Base-by-base conservation (phyloP, 2,888 invertebrate species). In the Lampropteryx suffumata region DNA sequence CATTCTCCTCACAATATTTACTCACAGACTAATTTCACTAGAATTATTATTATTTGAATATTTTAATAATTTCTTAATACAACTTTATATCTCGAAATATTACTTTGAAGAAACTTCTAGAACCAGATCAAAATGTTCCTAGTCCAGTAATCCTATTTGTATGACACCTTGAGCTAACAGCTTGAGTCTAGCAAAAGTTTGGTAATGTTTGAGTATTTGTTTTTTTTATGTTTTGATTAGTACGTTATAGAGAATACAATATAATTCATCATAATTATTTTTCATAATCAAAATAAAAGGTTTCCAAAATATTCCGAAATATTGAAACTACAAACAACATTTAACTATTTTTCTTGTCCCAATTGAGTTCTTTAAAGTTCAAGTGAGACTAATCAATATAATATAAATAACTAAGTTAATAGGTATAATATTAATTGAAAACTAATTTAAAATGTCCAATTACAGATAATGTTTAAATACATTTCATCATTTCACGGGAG, bases 11-110 rank as follows among this genome's bases (percentile, higher is more conserved):
- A 85, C 64, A 79, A 46, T 54, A 57, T 65, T 82, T 84, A 88
- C 79, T 86, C 86, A 82, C 83, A 76, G 81, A 71, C 89, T 89
- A 88, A 82, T 44, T 83, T 85, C 72, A 75, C 89, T 89, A 89
- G 80, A 84, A 79, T 84, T 82, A 61, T 61, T 61, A 61, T 62
- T 62, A 85, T 85, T 87, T 82, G 86, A 86, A 84, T 83, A 81
- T 78, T 84, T 82, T 78, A 82, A 80, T 84, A 82, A 82, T 84
- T 82, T 84, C 79, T 79, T 83, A 84, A 79, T 52, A 83, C 76
- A 82, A 82, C 73, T 83, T 82, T 80, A 84, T 73, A 77, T 67
- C 71, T 67, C 71, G 78, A 83, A 84, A 82, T 73, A 69, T 69
- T 80, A 77, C 79, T 80, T 77, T 82, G 76, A 77, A 82, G 74